Conservation (phyloP, 2,113 vertebrate genomes). For the Pithys albifrons region DNA sequence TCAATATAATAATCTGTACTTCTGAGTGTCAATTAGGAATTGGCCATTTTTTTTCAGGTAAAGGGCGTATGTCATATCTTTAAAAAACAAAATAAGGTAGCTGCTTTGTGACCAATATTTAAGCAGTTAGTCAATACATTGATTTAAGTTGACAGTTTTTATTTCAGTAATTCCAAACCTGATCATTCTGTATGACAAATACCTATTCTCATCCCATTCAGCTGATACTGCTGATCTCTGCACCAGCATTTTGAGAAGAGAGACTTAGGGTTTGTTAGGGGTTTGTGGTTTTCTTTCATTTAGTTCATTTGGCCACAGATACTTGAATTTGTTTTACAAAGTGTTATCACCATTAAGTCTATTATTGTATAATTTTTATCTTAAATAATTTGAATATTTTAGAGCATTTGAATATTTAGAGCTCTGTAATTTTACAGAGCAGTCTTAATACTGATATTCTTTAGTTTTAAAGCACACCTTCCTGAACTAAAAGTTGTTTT, state of each 20-base stretch:
- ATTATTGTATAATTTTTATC: neutral
- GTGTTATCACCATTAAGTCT: neutral
- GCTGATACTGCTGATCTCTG: neutral
- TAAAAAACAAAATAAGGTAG: neutral
- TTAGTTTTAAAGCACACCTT: neutral
- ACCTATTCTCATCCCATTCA: neutral
- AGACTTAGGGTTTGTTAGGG: neutral
- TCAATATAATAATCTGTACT: neutral
- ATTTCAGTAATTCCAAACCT: neutral
- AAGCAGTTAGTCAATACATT: neutral
- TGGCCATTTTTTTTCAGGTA: neutral
- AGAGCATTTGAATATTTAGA: neutral
- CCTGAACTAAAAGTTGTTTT: neutral
- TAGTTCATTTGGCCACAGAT: neutral
- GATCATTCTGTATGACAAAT: neutral
- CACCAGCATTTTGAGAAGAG: neutral
- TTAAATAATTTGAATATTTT: neutral
- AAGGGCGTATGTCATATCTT: neutral
- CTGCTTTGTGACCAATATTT: neutral
- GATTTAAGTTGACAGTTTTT: neutral
- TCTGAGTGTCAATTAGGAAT: neutral
- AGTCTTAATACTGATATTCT: neutral
- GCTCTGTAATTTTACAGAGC: neutral
- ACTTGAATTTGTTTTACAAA: neutral
- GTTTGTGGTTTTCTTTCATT: neutral